Evolutionary conservation across 2,113 vertebrate genomes (phyloP).

Genomic region (Typhlomys cinereus): DNA sequence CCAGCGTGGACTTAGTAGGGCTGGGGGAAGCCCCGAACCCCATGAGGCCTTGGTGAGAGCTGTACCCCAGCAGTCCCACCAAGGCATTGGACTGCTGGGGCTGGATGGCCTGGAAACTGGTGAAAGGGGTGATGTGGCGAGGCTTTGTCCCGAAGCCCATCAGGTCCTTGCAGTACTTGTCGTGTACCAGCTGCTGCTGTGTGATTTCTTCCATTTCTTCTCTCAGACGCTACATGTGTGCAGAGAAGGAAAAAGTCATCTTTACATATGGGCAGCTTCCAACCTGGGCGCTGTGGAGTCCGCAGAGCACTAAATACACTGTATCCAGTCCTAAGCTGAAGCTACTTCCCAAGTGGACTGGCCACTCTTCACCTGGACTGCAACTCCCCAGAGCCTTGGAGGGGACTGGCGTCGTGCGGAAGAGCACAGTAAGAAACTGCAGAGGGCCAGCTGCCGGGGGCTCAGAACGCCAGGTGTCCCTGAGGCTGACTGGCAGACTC

Average conservation of each 20-base stretch:
- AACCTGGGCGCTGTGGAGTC: too few relatives aligned
- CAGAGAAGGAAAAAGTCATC: background rate
- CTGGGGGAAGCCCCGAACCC: constrained; percentile 92
- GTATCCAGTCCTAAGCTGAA: background rate
- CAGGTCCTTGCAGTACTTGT: constrained; percentile 98
- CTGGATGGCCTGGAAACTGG: constrained; percentile 97
- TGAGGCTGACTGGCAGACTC: background rate
- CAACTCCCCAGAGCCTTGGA: background rate
- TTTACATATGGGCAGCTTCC: background rate
- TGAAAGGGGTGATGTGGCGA: constrained; percentile 97
- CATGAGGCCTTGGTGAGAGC: constrained; percentile 93
- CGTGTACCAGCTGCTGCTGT: constrained; percentile 98
- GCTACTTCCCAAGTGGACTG: background rate
- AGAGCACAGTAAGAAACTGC: background rate
- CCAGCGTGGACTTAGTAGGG: constrained; percentile 92
- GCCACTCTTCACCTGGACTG: background rate
- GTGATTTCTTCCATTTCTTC: constrained; percentile 99
- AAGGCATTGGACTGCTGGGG: constrained; percentile 96
- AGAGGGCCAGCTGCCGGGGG: background rate
- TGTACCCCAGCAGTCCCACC: constrained; percentile 95
- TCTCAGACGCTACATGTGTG: constrained; percentile 90
- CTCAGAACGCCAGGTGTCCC: background rate
- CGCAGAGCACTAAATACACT: too few relatives aligned
- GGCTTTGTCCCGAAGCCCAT: constrained; percentile 97
- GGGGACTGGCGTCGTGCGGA: background rate